Base-by-base conservation (phyloP, 2,797 vertebrate species). In the Rhynchotus rufescens region DNA sequence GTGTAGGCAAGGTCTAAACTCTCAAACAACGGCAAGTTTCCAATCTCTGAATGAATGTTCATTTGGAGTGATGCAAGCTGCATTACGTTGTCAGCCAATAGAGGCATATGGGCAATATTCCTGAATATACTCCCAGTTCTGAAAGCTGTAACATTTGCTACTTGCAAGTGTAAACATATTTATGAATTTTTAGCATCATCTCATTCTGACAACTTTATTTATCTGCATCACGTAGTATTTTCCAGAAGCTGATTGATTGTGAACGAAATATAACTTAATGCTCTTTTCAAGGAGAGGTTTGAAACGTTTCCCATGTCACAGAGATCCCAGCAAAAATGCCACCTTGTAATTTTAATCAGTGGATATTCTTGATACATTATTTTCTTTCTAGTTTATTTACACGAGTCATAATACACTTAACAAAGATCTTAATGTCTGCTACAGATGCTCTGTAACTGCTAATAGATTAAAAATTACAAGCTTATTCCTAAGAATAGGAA, bases 31-130 rank as follows among this genome's bases (percentile, higher is more conserved):
- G 47, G 94, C 93, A 94, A 64, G 67, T 74, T 96, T 97, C 97
- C 97, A 97, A 85, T 54, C 90, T 73, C 72, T 92, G 97, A 95
- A 95, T 92, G 97, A 95, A 95, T 97, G 97, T 93, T 97, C 96
- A 96, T 95, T 97, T 97, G 56, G 93, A 91, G 86, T 93, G 96
- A 88, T 2, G 1, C 94, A 97, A 95, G 91, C 94, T 97, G 89
- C 81, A 94, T 92, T 89, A 80, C 66, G 73, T 61, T 72, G 73
- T 83, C 91, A 95, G 97, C 96, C 97, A 98, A 93, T 90, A 95
- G 74, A 97, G 93, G 94, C 96, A 97, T 97, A 97, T 97, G 96
- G 96, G 96, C 86, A 95, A 89, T 95, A 95, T 89, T 95, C 72
- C 83, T 89, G 85, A 91, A 90, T 94, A 87, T 64, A 81, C 73